These are phyloP conservation scores for Gouania willdenowi DNA, from an alignment of 2,797 vertebrate genomes.

Conservation along the genomic window DNA sequence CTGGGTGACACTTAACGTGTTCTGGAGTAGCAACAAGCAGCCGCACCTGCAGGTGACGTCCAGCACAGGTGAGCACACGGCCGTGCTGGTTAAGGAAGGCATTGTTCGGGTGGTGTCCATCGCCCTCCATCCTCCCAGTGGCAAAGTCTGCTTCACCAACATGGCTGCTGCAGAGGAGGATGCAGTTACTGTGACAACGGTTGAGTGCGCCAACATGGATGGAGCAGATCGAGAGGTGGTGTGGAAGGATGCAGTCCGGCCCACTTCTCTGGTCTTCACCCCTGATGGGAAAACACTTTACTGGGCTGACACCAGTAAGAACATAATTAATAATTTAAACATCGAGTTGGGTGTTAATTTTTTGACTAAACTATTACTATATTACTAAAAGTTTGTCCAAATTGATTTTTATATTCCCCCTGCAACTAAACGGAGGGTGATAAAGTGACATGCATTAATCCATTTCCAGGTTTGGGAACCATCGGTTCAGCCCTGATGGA, in stretches of 20 bases:
- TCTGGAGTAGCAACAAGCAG: constrained; percentile 81
- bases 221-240: constrained; percentile 64
- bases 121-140: constrained; percentile 74
- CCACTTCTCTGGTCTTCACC: constrained; percentile 76
- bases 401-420: no score
- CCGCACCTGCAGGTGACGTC: constrained; percentile 75
- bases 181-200: background rate
- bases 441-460: no score
- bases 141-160: constrained; percentile 81
- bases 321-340: no score
- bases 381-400: no score
- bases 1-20: constrained; percentile 85
- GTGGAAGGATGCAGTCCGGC: constrained; percentile 74
- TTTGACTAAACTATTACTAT: no score
- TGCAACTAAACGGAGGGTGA: no score
- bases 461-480: constrained; percentile 41
- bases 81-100: constrained; percentile 66
- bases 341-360: no score
- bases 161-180: constrained; percentile 12
- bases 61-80: constrained; percentile 51
- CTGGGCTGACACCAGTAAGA: constrained; percentile 85
- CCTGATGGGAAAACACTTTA: constrained; percentile 73
- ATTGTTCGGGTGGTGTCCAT: constrained; percentile 67
- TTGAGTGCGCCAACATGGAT: constrained; percentile 86
- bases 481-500: constrained; percentile 55